Percentiles rank a stretch among this genome's conserved stretches.
Evolutionary conservation across 2,113 vertebrate genomes (phyloP).

Genomic region (Lagopus muta): DNA sequence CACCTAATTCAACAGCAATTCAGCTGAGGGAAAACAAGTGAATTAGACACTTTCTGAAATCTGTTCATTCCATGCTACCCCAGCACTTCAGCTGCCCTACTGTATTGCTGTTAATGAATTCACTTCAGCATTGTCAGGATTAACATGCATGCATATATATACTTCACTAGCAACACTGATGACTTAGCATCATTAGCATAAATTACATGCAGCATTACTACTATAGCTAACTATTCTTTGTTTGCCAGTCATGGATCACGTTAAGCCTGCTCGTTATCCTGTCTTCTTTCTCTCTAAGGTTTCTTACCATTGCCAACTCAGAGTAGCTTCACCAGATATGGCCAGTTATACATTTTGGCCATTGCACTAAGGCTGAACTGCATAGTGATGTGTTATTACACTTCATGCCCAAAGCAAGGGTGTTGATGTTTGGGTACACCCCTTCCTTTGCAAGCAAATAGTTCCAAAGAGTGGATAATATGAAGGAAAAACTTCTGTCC

Average conservation of each 20-base stretch:
- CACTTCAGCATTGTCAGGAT: background rate
- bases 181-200: background rate
- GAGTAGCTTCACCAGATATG: background rate
- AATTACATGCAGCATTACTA: background rate
- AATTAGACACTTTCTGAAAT: background rate
- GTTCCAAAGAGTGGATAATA: rapidly evolving
- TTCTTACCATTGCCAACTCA: background rate
- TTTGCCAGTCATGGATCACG: background rate
- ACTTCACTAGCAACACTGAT: background rate
- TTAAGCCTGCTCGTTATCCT: background rate
- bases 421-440: background rate
- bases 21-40: background rate
- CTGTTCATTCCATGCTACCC: background rate
- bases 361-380: background rate
- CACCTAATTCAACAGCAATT: constrained; percentile 21
- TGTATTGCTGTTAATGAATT: background rate
- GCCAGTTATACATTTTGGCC: background rate
- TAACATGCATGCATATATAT: rapidly evolving
- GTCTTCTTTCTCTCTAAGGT: background rate
- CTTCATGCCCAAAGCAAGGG: background rate
- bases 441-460: background rate
- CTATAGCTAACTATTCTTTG: background rate
- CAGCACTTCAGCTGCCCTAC: background rate
- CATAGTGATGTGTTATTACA: background rate
- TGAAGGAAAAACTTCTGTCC: background rate